Evolutionary conservation across 92 coral and sea anemone genomes (phyloP).

Genomic region (Scolanthus callimorphus): DNA sequence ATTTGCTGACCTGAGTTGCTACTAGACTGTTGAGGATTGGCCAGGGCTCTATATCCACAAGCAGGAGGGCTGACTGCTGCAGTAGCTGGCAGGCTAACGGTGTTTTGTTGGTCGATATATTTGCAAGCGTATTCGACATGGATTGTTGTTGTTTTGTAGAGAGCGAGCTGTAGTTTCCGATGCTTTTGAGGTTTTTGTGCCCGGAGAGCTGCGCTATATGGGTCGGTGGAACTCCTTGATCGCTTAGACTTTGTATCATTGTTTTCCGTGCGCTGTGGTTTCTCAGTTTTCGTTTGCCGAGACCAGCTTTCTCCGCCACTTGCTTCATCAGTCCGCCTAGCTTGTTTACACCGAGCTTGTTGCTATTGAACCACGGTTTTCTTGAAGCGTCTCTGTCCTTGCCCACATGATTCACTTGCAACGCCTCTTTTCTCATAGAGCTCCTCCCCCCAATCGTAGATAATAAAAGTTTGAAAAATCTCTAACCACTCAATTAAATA

Average conservation of each 20-base stretch:
- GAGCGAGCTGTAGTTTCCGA: background rate
- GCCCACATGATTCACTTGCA: background rate
- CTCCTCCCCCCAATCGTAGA: too few relatives aligned
- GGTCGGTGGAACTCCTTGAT: background rate
- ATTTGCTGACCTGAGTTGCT: background rate
- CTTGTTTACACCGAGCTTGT: background rate
- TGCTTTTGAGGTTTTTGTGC: background rate
- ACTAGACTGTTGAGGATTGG: background rate
- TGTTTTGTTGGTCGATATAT: background rate
- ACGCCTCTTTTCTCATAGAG: too few relatives aligned
- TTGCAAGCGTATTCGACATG: background rate
- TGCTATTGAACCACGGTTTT: background rate
- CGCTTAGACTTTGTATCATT: background rate
- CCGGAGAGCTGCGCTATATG: background rate
- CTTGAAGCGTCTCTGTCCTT: background rate
- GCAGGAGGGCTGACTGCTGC: background rate
- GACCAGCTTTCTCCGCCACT: background rate
- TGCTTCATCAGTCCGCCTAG: background rate
- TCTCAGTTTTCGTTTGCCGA: background rate
- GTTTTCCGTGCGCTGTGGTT: background rate
- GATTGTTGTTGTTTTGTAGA: background rate
- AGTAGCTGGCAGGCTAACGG: background rate
- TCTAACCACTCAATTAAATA: too few relatives aligned
- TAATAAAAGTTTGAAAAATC: too few relatives aligned
- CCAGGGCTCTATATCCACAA: too few relatives aligned